These are phyloP conservation scores for Xiphophorus couchianus DNA, from an alignment of 2,113 vertebrate species.

Conservation along the genomic window DNA sequence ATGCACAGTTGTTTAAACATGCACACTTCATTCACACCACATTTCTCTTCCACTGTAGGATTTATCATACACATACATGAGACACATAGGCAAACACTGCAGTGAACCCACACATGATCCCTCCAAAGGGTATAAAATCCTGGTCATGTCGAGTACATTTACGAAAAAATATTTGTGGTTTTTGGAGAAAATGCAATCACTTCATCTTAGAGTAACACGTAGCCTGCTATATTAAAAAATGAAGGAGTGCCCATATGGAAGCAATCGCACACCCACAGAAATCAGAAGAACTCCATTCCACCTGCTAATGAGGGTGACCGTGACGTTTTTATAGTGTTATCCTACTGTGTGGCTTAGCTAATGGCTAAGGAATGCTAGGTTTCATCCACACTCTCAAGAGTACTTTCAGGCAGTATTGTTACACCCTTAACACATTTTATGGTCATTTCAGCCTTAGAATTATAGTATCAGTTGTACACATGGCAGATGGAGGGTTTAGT, in stretches of 20 bases:
- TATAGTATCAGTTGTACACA: conserved; percentile 52
- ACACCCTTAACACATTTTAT: conserved; percentile 65
- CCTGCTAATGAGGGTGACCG: conserved; percentile 74
- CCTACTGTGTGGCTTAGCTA: conserved; percentile 76
- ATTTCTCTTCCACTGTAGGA: conserved; percentile 32
- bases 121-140: conserved; percentile 79
- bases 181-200: conserved; percentile 75
- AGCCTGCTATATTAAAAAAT: conserved; percentile 75
- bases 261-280: conserved; percentile 68
- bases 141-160: conserved; percentile 79
- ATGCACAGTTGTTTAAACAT: conserved; percentile 23
- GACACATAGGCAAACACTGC: conserved; percentile 55
- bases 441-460: conserved; percentile 57
- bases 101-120: conserved; percentile 69
- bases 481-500: conserved; percentile 59
- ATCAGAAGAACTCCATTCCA: conserved; percentile 50
- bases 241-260: conserved; percentile 78
- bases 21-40: conserved; percentile 35
- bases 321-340: conserved; percentile 76
- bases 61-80: conserved; percentile 39
- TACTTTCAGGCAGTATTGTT: conserved; percentile 57
- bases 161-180: conserved; percentile 78
- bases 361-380: conserved; percentile 56
- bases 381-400: conserved; percentile 52
- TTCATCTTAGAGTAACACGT: conserved; percentile 75